Conservation (phyloP, 2,113 vertebrate genomes). For the Ivindomyrus marchei region DNA sequence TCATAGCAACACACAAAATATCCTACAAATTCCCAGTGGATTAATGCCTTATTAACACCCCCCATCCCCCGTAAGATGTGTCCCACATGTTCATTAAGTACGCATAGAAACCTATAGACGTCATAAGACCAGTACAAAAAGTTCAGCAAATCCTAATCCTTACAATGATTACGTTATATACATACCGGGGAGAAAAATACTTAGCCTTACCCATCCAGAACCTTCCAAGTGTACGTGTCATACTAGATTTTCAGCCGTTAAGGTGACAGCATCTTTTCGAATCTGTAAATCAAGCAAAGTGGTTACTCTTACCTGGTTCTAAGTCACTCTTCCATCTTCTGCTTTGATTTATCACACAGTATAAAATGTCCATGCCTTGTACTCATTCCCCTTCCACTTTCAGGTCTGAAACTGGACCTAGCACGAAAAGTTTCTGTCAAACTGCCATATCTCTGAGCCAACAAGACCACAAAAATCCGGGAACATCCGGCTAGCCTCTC, state of each 20-base stretch:
- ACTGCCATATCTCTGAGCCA: constrained; percentile 85
- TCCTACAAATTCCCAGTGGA: not conserved
- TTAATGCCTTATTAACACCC: not conserved
- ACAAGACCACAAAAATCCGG: constrained; percentile 81
- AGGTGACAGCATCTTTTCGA: constrained; percentile 79
- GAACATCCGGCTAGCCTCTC: constrained; percentile 88
- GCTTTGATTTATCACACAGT: constrained; percentile 65
- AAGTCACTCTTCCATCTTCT: constrained; percentile 63
- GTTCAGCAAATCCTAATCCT: not conserved
- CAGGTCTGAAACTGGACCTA: constrained; percentile 88
- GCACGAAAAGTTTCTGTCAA: constrained; percentile 64
- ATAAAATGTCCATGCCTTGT: constrained; percentile 77
- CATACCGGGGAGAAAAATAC: constrained; percentile 34
- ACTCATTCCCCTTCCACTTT: constrained; percentile 85
- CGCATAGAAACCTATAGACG: not conserved
- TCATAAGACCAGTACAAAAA: not conserved
- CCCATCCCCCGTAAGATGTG: not conserved
- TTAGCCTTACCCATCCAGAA: constrained; percentile 90
- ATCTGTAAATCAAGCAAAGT: constrained; percentile 96
- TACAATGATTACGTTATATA: constrained; percentile 13
- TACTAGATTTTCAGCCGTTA: constrained; percentile 82
- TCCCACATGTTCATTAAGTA: not conserved
- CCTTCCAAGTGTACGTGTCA: constrained; percentile 79
- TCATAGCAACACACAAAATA: not conserved
- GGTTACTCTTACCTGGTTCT: constrained; percentile 87